Evolutionary conservation across 2,797 vertebrate genomes (phyloP).

Genomic region (Chaunax sp.): DNA sequence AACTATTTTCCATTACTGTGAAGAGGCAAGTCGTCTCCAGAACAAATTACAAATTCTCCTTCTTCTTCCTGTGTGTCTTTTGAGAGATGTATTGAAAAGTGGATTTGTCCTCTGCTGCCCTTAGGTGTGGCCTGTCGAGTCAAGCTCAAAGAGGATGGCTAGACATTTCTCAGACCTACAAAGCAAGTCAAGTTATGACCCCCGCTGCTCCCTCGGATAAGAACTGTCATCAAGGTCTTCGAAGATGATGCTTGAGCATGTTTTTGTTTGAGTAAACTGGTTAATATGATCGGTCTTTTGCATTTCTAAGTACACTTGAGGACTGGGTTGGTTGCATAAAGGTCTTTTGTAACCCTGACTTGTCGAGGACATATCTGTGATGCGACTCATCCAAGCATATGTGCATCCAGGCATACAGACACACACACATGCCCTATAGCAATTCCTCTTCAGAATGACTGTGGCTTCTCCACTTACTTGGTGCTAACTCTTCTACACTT

Average conservation of each 20-base stretch:
- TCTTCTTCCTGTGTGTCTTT: conserved; percentile 29
- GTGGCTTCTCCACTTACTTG: conserved; percentile 41
- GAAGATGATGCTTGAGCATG: conserved; percentile 27
- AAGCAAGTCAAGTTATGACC: conserved; percentile 32
- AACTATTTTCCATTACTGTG: conserved; percentile 36
- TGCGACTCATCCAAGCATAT: conserved; percentile 3
- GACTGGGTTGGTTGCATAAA: conserved; percentile 13
- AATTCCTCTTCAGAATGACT: conserved; percentile 31
- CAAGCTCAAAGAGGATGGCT: conserved; percentile 31
- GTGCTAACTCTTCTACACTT: conserved; percentile 23
- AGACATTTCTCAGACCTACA: conserved; percentile 35
- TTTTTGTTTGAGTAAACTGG: conserved; percentile 28
- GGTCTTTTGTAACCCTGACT: background rate
- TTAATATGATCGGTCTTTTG: conserved; percentile 13
- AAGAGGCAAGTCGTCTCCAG: conserved; percentile 11
- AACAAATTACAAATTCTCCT: conserved; percentile 44
- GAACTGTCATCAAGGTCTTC: conserved; percentile 22
- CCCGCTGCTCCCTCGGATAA: conserved; percentile 17
- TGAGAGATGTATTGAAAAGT: conserved; percentile 33
- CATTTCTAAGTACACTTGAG: conserved; percentile 30
- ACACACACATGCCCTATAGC: background rate
- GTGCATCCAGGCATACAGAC: background rate
- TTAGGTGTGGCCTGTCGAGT: conserved; percentile 30
- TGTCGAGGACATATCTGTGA: conserved; percentile 8
- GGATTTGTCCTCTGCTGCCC: conserved; percentile 33